Conservation (phyloP, 2,888 invertebrate species). For the Callimorpha dominula region DNA sequence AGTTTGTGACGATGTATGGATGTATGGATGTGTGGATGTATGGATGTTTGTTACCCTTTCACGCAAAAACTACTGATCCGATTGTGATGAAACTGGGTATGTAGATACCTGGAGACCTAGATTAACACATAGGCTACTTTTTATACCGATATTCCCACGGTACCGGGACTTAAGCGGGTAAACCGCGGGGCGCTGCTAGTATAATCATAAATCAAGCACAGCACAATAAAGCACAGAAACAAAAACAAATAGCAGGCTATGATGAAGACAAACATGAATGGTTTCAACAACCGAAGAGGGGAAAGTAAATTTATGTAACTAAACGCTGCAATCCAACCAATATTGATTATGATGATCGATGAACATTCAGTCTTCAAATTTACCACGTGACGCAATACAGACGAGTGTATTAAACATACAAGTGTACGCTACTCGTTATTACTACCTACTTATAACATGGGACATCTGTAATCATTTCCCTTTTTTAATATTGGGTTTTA, state of each 20-base stretch:
- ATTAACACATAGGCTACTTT: too few species aligned
- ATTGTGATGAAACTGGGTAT: too few species aligned
- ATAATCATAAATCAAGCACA: background rate
- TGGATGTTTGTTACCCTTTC: too few species aligned
- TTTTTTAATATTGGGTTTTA: constrained; percentile 34
- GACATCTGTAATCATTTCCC: constrained; percentile 49
- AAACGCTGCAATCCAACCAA: constrained; percentile 74
- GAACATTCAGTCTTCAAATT: constrained; percentile 64
- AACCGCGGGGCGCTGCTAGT: too few species aligned
- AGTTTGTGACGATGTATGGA: too few species aligned
- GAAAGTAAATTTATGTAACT: constrained; percentile 80
- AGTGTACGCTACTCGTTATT: constrained; percentile 39
- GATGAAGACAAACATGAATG: constrained; percentile 41
- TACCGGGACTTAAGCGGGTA: too few species aligned
- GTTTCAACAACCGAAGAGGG: constrained; percentile 50
- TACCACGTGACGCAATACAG: constrained; percentile 60
- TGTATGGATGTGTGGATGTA: too few species aligned
- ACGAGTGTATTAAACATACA: constrained; percentile 57
- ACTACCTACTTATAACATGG: constrained; percentile 56
- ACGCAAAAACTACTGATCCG: too few species aligned
- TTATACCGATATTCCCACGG: too few species aligned
- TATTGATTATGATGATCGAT: constrained; percentile 75
- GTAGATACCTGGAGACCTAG: too few species aligned
- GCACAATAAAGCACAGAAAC: background rate
- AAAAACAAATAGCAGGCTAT: background rate